Conservation (phyloP, 2,113 vertebrate genomes). For the Callithrix jacchus region DNA sequence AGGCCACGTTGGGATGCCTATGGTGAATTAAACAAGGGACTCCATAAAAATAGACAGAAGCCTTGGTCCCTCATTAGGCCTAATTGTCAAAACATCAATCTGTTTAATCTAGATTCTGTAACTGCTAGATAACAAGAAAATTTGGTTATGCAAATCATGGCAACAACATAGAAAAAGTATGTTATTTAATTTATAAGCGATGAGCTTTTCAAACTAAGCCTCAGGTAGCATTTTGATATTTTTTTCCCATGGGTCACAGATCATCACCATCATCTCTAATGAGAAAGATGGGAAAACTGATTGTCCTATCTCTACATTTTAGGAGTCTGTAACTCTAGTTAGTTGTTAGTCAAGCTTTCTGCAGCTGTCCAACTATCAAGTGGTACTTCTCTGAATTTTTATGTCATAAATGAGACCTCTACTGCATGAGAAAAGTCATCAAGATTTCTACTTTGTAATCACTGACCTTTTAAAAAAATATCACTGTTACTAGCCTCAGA, state of each 20-base stretch:
- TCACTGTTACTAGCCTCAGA: not conserved
- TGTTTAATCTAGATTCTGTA: not conserved
- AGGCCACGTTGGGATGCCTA: not conserved
- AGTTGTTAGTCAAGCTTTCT: not conserved
- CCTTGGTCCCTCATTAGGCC: not conserved
- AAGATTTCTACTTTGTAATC: slow-evolving; percentile 44
- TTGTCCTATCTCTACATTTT: not conserved
- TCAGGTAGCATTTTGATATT: not conserved
- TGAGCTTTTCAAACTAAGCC: not conserved
- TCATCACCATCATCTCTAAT: not conserved
- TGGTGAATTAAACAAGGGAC: slow-evolving; percentile 38
- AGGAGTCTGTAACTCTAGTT: not conserved
- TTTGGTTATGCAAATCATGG: not conserved
- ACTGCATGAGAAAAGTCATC: slow-evolving; percentile 14
- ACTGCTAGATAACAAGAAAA: not conserved
- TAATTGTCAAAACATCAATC: not conserved
- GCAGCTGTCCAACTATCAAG: not conserved
- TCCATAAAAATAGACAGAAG: not conserved
- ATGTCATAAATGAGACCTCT: slow-evolving; percentile 41
- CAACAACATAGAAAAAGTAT: not conserved
- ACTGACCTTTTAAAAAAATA: slow-evolving; percentile 33
- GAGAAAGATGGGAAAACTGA: not conserved
- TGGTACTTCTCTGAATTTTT: slow-evolving; percentile 16
- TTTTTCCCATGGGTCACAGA: not conserved
- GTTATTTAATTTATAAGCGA: not conserved